Percentiles rank a stretch among this genome's conserved stretches.
Conservation (phyloP, 2,797 vertebrate genomes). For the Ctenopoma kingsleyae region DNA sequence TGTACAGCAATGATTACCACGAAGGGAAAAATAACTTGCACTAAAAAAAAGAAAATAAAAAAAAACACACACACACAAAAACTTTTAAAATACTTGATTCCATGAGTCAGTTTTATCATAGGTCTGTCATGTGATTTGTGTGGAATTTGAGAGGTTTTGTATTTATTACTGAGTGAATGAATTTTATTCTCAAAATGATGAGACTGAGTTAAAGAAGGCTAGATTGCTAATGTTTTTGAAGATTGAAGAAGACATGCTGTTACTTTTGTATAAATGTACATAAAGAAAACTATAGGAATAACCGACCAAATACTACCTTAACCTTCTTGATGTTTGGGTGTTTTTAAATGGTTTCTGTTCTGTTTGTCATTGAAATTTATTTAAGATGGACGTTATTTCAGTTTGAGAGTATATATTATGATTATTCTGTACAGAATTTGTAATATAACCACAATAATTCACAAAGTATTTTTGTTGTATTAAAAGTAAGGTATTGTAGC, state of each 20-base stretch:
- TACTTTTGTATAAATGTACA: conserved; percentile 99
- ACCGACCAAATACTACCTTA: conserved; percentile 99
- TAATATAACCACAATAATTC: conserved; percentile 89
- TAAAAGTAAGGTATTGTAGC: conserved; percentile 89
- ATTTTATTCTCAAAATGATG: conserved; percentile 86
- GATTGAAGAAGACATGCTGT: conserved; percentile 97
- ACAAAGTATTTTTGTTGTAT: conserved; percentile 90
- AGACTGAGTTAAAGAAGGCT: conserved; percentile 93
- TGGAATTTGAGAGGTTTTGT: conserved; percentile 99
- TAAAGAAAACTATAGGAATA: conserved; percentile 97
- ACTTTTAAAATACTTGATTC: conserved; percentile 99
- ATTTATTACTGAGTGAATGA: conserved; percentile 99
- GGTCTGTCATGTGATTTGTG: conserved; percentile 91
- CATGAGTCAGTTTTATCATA: conserved; percentile 99
- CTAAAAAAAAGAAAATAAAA: conserved; percentile 87
- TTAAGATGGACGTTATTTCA: conserved; percentile 92
- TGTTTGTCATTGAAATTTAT: conserved; percentile 85
- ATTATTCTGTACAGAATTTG: conserved; percentile 90
- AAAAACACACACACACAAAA: conserved; percentile 70
- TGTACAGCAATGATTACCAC: conserved; percentile 99
- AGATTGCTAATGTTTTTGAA: conserved; percentile 96
- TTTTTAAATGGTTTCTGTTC: conserved; percentile 85
- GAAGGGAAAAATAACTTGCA: conserved; percentile 99
- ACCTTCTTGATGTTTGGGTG: conserved; percentile 94
- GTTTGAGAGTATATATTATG: conserved; percentile 90